phyloP scores from a whole-genome alignment of 2,797 vertebrate genomes.

The Tenualosa ilisha region DNA sequence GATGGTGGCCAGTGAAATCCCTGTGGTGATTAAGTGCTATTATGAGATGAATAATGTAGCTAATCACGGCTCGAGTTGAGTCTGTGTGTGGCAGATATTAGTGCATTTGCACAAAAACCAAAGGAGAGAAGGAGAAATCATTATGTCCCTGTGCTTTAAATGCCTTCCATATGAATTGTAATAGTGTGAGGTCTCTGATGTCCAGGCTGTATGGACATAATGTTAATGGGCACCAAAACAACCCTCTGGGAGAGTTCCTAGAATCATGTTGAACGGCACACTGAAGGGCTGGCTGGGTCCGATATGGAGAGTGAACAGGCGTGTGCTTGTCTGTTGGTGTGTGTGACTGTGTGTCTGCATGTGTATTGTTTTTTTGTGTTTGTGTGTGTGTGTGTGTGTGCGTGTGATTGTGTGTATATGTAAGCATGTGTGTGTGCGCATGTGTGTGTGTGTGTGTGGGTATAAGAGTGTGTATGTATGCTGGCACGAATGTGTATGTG shows the following conservation, averaged over 20 bases:
- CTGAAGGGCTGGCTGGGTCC: background rate
- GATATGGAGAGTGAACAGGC: background rate
- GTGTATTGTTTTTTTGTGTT: too few species aligned
- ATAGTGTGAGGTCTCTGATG: conserved; percentile 4
- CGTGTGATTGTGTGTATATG: too few species aligned
- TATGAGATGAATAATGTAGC: conserved; percentile 58
- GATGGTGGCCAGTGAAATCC: conserved; percentile 51
- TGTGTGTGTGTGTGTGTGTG: background rate
- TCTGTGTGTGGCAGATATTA: conserved; percentile 50
- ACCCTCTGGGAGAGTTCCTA: background rate
- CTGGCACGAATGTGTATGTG: background rate
- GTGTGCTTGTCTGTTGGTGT: background rate
- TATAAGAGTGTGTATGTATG: conserved; percentile 36
- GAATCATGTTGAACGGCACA: background rate
- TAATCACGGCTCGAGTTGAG: conserved; percentile 54
- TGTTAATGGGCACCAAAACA: conserved; percentile 11
- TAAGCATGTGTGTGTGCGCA: too few species aligned
- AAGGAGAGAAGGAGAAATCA: background rate
- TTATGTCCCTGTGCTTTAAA: conserved; percentile 22
- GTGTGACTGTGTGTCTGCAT: too few species aligned
- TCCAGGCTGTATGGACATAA: background rate
- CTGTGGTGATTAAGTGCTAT: conserved; percentile 53
- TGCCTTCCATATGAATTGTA: conserved; percentile 14
- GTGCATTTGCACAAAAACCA: conserved; percentile 16
- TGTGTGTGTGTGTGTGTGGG: conserved; percentile 16